A percentile compares a stretch with the other conserved stretches of the same genome.
phyloP scores from a whole-genome alignment of 1,140 invertebrate species.

The Homarus americanus region DNA sequence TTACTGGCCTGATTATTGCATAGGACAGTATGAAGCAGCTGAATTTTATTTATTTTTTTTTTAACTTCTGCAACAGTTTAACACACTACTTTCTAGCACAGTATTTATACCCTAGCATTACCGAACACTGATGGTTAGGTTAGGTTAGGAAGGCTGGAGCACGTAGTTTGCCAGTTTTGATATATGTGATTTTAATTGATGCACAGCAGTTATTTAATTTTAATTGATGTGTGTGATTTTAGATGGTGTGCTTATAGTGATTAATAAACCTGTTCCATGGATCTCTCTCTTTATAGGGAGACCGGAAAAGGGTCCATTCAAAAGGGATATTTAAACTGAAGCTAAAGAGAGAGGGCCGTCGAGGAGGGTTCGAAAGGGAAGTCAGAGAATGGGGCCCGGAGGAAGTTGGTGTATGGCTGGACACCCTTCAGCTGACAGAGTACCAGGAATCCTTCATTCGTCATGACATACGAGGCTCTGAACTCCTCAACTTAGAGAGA shows the following conservation, averaged over 20 bases:
- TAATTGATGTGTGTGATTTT: too few relatives aligned
- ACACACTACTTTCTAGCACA: too few relatives aligned
- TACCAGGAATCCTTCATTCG: slow-evolving; percentile 88
- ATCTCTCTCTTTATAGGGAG: slow-evolving; percentile 27
- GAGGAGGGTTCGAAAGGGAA: slow-evolving; percentile 42
- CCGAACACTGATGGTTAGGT: too few relatives aligned
- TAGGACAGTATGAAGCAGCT: too few relatives aligned
- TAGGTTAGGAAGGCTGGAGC: too few relatives aligned
- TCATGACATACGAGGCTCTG: slow-evolving; percentile 94
- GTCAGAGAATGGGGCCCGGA: slow-evolving; percentile 80
- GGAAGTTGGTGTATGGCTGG: slow-evolving; percentile 88
- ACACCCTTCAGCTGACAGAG: slow-evolving; percentile 90
- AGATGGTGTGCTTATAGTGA: neutral
- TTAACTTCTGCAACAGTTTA: too few relatives aligned
- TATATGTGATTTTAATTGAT: too few relatives aligned
- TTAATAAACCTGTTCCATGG: neutral
- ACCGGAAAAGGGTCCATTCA: slow-evolving; percentile 68
- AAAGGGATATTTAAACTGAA: slow-evolving; percentile 72
- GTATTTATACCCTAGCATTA: too few relatives aligned
- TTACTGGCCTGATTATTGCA: too few relatives aligned
- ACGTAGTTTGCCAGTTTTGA: too few relatives aligned
- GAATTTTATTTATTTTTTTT: too few relatives aligned
- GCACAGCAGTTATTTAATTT: too few relatives aligned
- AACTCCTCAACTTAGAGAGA: slow-evolving; percentile 90
- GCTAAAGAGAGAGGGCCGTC: slow-evolving; percentile 62